phyloP scores from a whole-genome alignment of 1,140 invertebrate genomes.

The Eulimnadia texana region DNA sequence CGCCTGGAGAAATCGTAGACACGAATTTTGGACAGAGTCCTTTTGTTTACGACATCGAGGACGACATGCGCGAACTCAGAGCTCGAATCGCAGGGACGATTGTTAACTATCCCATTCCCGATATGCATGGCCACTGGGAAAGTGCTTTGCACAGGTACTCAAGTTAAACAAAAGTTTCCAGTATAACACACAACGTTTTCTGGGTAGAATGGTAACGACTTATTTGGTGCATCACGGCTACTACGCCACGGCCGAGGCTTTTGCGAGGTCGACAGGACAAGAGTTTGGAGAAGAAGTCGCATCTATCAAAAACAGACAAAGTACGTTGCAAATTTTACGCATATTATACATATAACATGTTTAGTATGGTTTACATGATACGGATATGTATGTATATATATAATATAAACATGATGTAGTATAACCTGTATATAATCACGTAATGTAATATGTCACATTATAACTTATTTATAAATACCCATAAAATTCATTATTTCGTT shows the following conservation, averaged over 20 bases:
- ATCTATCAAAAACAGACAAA: slow-evolving; percentile 94
- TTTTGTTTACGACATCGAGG: slow-evolving; percentile 95
- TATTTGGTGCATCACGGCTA: slow-evolving; percentile 97
- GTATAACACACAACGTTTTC: slow-evolving; percentile 8
- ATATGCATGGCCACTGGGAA: slow-evolving; percentile 80
- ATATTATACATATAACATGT: no score
- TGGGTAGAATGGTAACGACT: slow-evolving; percentile 79
- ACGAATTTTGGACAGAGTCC: slow-evolving; percentile 97
- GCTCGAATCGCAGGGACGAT: slow-evolving; percentile 65
- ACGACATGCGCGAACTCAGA: slow-evolving; percentile 84
- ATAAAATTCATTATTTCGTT: slow-evolving; percentile 14
- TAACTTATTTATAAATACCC: slow-evolving; percentile 8
- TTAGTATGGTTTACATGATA: no score
- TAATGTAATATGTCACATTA: no score
- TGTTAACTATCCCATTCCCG: slow-evolving; percentile 70
- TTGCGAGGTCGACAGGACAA: slow-evolving; percentile 77
- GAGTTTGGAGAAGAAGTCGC: slow-evolving; percentile 80
- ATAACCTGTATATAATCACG: no score
- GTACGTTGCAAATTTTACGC: slow-evolving; percentile 38
- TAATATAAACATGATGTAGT: no score
- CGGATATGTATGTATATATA: no score
- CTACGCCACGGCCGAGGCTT: slow-evolving; percentile 90
- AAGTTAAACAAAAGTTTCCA: background rate
- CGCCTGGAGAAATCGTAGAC: slow-evolving; percentile 92
- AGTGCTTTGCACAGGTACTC: slow-evolving; percentile 69